phyloP scores from a whole-genome alignment of 2,113 vertebrate genomes.

The Colius striatus region DNA sequence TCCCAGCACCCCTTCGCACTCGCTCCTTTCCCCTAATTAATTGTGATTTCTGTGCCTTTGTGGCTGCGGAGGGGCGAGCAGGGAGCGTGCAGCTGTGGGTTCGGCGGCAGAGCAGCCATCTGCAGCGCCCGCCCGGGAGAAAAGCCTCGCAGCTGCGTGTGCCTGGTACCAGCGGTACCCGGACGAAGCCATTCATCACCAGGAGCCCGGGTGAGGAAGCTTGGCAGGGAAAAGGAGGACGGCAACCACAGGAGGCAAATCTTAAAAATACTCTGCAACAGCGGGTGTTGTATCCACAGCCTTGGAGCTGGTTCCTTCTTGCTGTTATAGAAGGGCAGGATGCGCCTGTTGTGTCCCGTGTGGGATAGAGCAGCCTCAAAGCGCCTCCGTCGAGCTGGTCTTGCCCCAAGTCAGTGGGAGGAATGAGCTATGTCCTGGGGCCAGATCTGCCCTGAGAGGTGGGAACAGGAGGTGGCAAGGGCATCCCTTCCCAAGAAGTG shows the following conservation, averaged over 20 bases:
- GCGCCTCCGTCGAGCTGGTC: rapidly evolving
- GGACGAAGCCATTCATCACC: neutral
- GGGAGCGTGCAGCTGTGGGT: slow-evolving; percentile 41
- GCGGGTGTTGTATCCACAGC: neutral
- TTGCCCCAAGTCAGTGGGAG: neutral
- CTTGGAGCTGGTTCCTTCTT: neutral
- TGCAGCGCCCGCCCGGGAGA: neutral
- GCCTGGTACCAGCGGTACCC: slow-evolving; percentile 28
- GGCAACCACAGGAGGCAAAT: neutral
- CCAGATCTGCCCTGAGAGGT: neutral
- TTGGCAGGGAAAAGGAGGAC: neutral
- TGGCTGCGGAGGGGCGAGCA: neutral
- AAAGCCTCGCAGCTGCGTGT: slow-evolving; percentile 34
- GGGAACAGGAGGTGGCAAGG: neutral
- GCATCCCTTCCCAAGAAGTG: neutral
- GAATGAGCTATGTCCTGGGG: rapidly evolving
- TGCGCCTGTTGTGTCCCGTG: rapidly evolving
- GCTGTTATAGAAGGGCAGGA: neutral
- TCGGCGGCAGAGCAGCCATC: neutral
- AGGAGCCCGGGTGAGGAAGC: neutral
- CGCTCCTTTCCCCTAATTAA: neutral
- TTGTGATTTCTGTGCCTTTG: neutral
- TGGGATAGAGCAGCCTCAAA: neutral
- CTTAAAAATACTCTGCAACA: neutral
- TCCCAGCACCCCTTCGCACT: neutral